Evolutionary conservation across 2,888 invertebrate species (phyloP).

Genomic region (Gari tellinella): DNA sequence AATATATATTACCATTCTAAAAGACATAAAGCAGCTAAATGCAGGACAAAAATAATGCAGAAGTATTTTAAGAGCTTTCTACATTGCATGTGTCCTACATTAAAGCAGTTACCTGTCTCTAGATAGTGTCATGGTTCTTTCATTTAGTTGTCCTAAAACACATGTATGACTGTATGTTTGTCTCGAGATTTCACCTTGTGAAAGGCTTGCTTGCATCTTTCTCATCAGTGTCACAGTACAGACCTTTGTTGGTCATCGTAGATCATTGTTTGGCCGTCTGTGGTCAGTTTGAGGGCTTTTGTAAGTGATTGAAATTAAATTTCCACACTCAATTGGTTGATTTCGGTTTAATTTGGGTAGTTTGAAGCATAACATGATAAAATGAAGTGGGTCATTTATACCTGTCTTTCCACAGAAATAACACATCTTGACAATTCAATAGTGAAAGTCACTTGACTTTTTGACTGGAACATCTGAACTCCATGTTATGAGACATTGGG

Average conservation of each 20-base stretch:
- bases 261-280: neutral
- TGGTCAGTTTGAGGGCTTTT: conserved; percentile 1
- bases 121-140: too few species aligned
- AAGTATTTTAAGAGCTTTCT: too few species aligned
- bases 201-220: conserved; percentile 5
- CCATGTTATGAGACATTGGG: too few species aligned
- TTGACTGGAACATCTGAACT: too few species aligned
- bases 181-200: conserved; percentile 6
- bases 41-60: too few species aligned
- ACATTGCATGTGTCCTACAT: too few species aligned
- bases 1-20: too few species aligned
- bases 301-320: conserved; percentile 7
- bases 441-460: neutral
- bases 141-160: too few species aligned
- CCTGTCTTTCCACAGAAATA: neutral
- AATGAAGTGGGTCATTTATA: conserved; percentile 3
- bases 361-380: neutral
- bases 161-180: neutral
- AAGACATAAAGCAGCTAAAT: too few species aligned
- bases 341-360: neutral
- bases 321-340: neutral
- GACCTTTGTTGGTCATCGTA: too few species aligned
- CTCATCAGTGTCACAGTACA: conserved; percentile 18
- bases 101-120: too few species aligned
- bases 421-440: neutral